Evolutionary conservation across 2,797 vertebrate genomes (phyloP).

Genomic region (Jordanella pulchra): DNA sequence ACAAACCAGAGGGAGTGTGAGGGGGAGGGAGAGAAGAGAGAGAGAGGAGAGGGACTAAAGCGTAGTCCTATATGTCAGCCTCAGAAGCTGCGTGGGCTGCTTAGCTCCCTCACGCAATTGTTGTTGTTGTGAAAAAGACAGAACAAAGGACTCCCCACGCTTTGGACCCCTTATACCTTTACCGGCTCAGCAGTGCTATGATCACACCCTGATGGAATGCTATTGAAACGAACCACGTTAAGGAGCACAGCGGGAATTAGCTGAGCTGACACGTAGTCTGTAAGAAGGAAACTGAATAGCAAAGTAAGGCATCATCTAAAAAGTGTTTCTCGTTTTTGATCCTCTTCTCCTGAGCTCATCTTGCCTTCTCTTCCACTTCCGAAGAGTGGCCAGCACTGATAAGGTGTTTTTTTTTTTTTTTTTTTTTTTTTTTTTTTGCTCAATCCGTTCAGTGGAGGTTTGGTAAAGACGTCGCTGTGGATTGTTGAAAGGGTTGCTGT

Average conservation of each 20-base stretch:
- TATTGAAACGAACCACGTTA: slow-evolving; percentile 66
- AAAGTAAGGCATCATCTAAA: slow-evolving; percentile 60
- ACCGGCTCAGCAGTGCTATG: slow-evolving; percentile 55
- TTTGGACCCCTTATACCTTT: slow-evolving; percentile 58
- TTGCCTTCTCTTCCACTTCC: slow-evolving; percentile 30
- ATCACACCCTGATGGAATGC: slow-evolving; percentile 70
- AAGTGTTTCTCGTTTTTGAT: slow-evolving; percentile 48
- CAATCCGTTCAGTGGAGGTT: slow-evolving; percentile 74
- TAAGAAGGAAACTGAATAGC: slow-evolving; percentile 54
- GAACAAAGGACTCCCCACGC: slow-evolving; percentile 75
- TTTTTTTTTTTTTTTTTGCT: slow-evolving; percentile 76
- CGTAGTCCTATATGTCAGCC: slow-evolving; percentile 71
- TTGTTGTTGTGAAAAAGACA: slow-evolving; percentile 69
- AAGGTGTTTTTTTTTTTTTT: slow-evolving; percentile 72
- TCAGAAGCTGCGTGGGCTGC: slow-evolving; percentile 71
- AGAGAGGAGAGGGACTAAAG: slow-evolving; percentile 54
- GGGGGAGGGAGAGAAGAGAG: slow-evolving; percentile 50
- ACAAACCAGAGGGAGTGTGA: slow-evolving; percentile 45
- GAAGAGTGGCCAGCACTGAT: slow-evolving; percentile 62
- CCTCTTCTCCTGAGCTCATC: slow-evolving; percentile 47
- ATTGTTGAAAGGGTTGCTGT: slow-evolving; percentile 95
- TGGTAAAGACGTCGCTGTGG: slow-evolving; percentile 81
- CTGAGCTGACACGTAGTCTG: slow-evolving; percentile 59
- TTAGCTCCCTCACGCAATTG: slow-evolving; percentile 71
- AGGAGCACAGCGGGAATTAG: slow-evolving; percentile 56